phyloP scores from a whole-genome alignment of 30 jellyfish, hydroid and myxozoan genomes.

The Aurelia sp. region DNA sequence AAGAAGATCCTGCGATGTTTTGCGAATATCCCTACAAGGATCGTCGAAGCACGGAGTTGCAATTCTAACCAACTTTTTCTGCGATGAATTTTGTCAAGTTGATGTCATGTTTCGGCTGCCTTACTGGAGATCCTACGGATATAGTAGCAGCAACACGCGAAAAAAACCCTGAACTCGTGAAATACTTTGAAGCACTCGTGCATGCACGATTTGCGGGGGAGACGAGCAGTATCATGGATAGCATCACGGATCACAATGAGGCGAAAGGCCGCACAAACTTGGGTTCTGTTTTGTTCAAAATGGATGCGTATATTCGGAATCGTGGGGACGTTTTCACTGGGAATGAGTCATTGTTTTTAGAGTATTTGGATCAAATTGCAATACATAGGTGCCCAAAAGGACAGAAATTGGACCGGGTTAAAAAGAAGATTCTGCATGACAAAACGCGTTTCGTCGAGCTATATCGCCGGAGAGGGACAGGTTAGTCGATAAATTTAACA shows the following conservation, averaged over 20 bases:
- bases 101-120: constrained; percentile 52
- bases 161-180: constrained; percentile 41
- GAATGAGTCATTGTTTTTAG: constrained; percentile 48
- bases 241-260: constrained; percentile 53
- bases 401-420: constrained; percentile 5
- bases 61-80: not conserved
- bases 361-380: constrained; percentile 27
- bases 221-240: constrained; percentile 47
- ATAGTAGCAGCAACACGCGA: constrained; percentile 21
- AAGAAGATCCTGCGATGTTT: no score
- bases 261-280: not conserved
- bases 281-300: constrained; percentile 24
- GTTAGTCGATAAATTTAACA: not conserved
- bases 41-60: no score
- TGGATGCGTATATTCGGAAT: constrained; percentile 46
- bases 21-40: no score
- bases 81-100: constrained; percentile 20
- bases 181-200: constrained; percentile 28
- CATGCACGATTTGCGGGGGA: constrained; percentile 53
- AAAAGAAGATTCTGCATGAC: constrained; percentile 59
- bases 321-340: constrained; percentile 60
- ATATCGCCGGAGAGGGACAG: constrained; percentile 61
- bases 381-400: constrained; percentile 30
- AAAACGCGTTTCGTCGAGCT: constrained; percentile 71
- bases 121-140: constrained; percentile 52